Evolutionary conservation across 2,888 invertebrate genomes (phyloP).

Genomic region (Eupithecia abbreviata): DNA sequence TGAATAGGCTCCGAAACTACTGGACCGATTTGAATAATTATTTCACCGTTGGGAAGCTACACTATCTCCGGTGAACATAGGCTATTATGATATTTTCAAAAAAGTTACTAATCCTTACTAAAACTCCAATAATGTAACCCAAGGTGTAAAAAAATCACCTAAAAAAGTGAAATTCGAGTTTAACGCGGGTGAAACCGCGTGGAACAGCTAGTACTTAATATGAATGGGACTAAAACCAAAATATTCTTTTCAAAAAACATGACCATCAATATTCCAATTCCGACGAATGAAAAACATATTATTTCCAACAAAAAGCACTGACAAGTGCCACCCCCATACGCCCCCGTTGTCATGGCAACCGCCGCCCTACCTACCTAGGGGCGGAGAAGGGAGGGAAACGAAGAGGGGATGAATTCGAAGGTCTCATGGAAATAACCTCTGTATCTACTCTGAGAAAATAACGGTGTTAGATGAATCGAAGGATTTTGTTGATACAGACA

Average conservation of each 20-base stretch:
- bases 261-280: background rate
- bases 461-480: background rate
- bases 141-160: too few species aligned
- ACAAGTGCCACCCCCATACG: constrained; percentile 30
- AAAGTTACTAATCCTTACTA: too few species aligned
- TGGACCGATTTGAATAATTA: too few species aligned
- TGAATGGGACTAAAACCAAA: background rate
- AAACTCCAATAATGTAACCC: too few species aligned
- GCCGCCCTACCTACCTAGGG: constrained; percentile 40
- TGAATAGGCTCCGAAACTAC: too few species aligned
- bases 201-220: too few species aligned
- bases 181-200: too few species aligned
- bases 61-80: too few species aligned
- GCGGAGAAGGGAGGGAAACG: constrained; percentile 24
- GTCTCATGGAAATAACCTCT: background rate
- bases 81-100: too few species aligned
- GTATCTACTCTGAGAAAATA: background rate
- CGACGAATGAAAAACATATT: constrained; percentile 13
- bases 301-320: constrained; percentile 27
- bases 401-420: constrained; percentile 25
- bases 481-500: background rate
- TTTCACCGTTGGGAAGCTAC: too few species aligned
- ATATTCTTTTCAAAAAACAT: background rate
- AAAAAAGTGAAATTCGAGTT: too few species aligned
- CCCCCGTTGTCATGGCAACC: constrained; percentile 65